Percentiles rank a stretch among this genome's conserved stretches.
These are phyloP conservation scores for Coenonympha arcania DNA, from an alignment of 2,888 invertebrate genomes.

Conservation along the genomic window DNA sequence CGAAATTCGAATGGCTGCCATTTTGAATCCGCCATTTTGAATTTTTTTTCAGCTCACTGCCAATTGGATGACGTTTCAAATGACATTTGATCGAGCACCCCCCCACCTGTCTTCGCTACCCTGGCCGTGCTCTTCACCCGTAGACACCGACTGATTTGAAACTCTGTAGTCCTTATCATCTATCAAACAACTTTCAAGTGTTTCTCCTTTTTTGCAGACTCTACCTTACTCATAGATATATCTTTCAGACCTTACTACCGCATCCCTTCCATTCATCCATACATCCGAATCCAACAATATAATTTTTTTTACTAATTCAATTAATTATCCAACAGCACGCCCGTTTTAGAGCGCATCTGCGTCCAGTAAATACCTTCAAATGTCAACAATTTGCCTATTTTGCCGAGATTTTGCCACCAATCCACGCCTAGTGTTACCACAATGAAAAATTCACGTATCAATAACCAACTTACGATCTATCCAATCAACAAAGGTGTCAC, in stretches of 20 bases:
- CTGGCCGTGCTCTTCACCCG: too few relatives aligned
- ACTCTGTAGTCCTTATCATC: too few relatives aligned
- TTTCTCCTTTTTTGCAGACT: too few relatives aligned
- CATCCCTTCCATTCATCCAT: slow-evolving; percentile 32
- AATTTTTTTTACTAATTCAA: slow-evolving; percentile 35
- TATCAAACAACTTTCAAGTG: too few relatives aligned
- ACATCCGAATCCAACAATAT: slow-evolving; percentile 37
- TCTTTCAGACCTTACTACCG: neutral
- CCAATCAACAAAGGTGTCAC: slow-evolving; percentile 69
- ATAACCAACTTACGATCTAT: slow-evolving; percentile 56
- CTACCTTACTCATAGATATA: neutral
- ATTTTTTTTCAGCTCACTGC: too few relatives aligned
- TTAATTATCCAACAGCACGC: slow-evolving; percentile 43
- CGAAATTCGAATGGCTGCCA: too few relatives aligned
- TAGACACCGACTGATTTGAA: too few relatives aligned
- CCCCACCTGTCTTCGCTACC: too few relatives aligned
- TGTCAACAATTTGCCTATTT: slow-evolving; percentile 69
- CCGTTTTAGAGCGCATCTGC: slow-evolving; percentile 49
- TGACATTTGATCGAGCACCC: too few relatives aligned
- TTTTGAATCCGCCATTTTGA: too few relatives aligned
- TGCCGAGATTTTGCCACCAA: slow-evolving; percentile 58
- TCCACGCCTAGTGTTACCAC: slow-evolving; percentile 45
- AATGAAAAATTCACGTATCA: slow-evolving; percentile 57
- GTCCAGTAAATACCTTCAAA: slow-evolving; percentile 43
- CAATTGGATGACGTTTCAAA: too few relatives aligned